Base-by-base conservation (phyloP, 2,888 invertebrate species). In the Limnephilus lunatus region DNA sequence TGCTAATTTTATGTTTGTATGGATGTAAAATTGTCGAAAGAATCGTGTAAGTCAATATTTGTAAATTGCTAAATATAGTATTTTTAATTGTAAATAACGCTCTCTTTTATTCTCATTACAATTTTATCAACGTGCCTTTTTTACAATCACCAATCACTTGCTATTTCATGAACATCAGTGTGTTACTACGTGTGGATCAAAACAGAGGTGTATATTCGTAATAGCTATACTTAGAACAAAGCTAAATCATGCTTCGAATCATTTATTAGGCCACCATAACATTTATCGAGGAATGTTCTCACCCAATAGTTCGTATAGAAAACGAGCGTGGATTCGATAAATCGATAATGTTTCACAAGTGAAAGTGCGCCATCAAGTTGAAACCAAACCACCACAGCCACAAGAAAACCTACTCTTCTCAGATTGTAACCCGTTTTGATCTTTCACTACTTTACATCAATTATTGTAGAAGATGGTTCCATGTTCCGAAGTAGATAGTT, bases 1-100 rank as follows among this genome's bases (percentile, higher is more conserved):
- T 89, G 44, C 25, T 89, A 30, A 81, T 89, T 89, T 89, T 89
- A 81, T 44, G 81, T 89, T 81, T 89, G 89, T 81, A 39, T 89
- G 89, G 15, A 81, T 89, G 89, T 89, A 89, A 39, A 88, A 31
- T 88, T 88, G 68, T 88, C 88, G 88, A 68, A 88, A 88, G 88
- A 88, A 88, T 88, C 88, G 88, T 80, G 31, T 88, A 88, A 88
- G 88, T 88, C 88, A 88, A 88, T 88, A 80, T 88, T 48, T 88
- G 88, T 88, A 88, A 88, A 88, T 31, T 88, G 53, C 53, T 88
- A 88, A 88, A 88, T 68, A 88, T 88, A 88, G 68, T 88, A 68
- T 88, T 88, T 32, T 88, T 25, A 88, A 88, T 39, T n/a, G n/a
- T 39, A 32, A 68, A 68, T 68, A 53, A 30, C 4, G 14, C 44